These are phyloP conservation scores for Sebastes matsubarae DNA, from an alignment of 2,797 vertebrate genomes.

Conservation along the genomic window DNA sequence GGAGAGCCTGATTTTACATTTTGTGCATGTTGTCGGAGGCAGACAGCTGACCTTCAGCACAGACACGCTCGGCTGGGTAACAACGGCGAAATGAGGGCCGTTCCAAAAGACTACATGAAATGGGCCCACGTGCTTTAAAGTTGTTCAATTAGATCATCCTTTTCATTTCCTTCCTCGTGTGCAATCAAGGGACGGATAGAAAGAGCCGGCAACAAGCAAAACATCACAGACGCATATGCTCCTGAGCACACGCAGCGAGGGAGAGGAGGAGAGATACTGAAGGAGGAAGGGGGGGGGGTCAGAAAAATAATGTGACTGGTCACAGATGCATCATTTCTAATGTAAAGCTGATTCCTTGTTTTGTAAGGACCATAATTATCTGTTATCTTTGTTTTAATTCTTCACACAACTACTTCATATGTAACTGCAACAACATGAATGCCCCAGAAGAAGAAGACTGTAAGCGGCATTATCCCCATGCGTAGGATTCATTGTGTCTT, in stretches of 20 bases:
- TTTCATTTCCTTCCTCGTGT: constrained; percentile 74
- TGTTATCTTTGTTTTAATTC: too few relatives aligned
- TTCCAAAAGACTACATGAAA: constrained; percentile 78
- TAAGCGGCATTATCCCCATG: too few relatives aligned
- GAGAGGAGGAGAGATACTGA: background rate
- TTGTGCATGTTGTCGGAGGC: constrained; percentile 77
- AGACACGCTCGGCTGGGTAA: constrained; percentile 73
- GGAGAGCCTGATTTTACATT: constrained; percentile 72
- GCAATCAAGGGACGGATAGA: constrained; percentile 66
- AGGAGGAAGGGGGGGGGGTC: background rate
- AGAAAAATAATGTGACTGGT: background rate
- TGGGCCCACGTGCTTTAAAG: constrained; percentile 75
- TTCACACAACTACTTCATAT: too few relatives aligned
- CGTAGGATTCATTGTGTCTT: accelerated
- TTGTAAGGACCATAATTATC: background rate
- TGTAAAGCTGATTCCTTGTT: background rate
- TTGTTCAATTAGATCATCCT: constrained; percentile 82
- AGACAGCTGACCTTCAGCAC: constrained; percentile 82
- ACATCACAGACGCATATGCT: constrained; percentile 43
- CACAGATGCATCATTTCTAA: background rate
- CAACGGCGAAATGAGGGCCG: constrained; percentile 66
- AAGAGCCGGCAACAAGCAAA: constrained; percentile 39
- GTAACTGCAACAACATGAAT: accelerated
- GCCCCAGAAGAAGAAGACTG: too few relatives aligned
- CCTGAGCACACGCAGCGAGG: constrained; percentile 1